These are phyloP conservation scores for Zhuqinia jingwanae DNA, from an alignment of 2,888 invertebrate species.

Conservation along the genomic window DNA sequence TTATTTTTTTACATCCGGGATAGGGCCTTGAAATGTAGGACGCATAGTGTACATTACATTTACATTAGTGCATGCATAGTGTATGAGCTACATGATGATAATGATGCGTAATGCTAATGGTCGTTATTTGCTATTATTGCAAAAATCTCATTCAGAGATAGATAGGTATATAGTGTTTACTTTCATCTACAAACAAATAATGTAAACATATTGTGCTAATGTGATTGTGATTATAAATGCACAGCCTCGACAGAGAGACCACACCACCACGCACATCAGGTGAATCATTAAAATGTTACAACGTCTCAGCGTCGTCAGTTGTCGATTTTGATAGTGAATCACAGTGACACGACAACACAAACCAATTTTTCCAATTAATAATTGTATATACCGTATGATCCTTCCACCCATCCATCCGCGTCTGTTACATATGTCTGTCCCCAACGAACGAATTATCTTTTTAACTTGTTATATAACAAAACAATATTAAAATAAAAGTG, in stretches of 20 bases:
- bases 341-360: too few relatives aligned
- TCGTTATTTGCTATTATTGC: not conserved
- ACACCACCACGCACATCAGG: not conserved
- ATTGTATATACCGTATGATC: not conserved
- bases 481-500: conserved; percentile 42
- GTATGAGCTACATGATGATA: not conserved
- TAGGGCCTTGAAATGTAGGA: conserved; percentile 72
- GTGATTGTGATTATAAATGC: not conserved
- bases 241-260: not conserved
- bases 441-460: not conserved
- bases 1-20: conserved; percentile 69
- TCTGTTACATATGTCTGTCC: not conserved
- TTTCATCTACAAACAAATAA: conserved; percentile 32
- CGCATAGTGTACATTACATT: conserved; percentile 33
- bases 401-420: not conserved
- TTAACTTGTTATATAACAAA: conserved; percentile 35
- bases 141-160: not conserved
- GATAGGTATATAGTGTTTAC: conserved; percentile 5
- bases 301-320: too few relatives aligned
- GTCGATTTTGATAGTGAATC: not conserved
- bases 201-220: not conserved
- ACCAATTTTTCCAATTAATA: too few relatives aligned
- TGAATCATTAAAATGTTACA: not conserved
- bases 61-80: not conserved
- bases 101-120: not conserved